These are phyloP conservation scores for Amphibalanus amphitrite DNA, from an alignment of 1,140 invertebrate species.

Conservation along the genomic window DNA sequence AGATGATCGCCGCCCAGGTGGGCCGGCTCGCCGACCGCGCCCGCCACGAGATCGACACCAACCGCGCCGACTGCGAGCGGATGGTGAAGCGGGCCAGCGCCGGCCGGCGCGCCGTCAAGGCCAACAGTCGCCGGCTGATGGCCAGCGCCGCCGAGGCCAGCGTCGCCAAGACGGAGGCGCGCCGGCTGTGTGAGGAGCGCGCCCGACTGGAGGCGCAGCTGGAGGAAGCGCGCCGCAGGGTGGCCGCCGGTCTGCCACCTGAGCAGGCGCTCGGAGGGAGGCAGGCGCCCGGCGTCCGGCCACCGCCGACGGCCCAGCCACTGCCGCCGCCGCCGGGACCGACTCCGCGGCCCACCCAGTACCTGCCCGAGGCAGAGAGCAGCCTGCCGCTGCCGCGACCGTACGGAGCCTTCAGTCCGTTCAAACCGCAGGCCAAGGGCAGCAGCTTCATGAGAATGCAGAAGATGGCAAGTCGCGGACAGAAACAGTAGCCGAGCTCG, in stretches of 20 bases:
- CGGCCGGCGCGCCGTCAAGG: too few relatives aligned
- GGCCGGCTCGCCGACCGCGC: neutral
- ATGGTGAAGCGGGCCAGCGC: neutral
- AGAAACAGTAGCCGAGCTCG: neutral
- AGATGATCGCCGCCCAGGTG: neutral
- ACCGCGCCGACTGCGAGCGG: neutral
- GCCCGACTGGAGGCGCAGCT: neutral
- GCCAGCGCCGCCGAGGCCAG: neutral
- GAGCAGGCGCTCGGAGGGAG: neutral
- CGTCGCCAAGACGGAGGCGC: too few relatives aligned
- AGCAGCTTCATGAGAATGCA: neutral
- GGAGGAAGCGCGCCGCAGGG: neutral
- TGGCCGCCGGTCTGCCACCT: neutral
- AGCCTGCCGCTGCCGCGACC: neutral
- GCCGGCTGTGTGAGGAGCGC: neutral
- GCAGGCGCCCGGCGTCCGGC: too few relatives aligned
- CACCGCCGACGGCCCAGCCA: too few relatives aligned
- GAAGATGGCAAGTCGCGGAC: neutral
- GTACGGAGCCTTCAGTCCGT: neutral
- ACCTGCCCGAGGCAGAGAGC: neutral
- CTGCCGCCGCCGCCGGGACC: too few relatives aligned
- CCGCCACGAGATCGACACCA: neutral
- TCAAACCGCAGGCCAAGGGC: neutral
- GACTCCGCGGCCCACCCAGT: neutral
- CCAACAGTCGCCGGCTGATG: neutral